These are phyloP conservation scores for Lepus townsendii DNA, from an alignment of 2,797 vertebrate genomes.

Conservation along the genomic window DNA sequence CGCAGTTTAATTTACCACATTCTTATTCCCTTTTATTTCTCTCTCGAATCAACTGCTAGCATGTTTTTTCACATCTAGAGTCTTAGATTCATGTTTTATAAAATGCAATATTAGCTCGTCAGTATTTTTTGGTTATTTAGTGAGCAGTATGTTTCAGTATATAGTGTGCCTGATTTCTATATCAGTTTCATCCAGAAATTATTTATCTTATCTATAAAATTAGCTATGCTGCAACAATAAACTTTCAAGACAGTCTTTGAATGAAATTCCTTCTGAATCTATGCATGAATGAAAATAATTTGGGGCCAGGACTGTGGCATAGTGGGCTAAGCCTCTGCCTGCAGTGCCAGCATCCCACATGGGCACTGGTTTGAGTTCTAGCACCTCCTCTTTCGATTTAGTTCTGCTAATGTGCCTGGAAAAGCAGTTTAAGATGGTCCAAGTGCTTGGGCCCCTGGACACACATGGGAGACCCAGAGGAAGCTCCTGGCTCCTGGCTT, in stretches of 20 bases:
- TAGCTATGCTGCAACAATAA: neutral
- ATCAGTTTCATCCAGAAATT: neutral
- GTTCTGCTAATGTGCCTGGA: too few species aligned
- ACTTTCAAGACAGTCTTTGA: neutral
- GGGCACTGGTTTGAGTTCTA: too few species aligned
- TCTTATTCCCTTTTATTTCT: neutral
- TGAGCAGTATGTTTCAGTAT: neutral
- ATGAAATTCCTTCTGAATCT: neutral
- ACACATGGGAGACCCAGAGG: too few species aligned
- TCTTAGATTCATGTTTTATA: neutral
- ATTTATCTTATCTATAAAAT: neutral
- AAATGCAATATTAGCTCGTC: neutral
- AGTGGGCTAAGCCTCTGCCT: too few species aligned
- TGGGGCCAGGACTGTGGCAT: too few species aligned
- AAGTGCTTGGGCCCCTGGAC: too few species aligned
- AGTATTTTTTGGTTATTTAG: neutral
- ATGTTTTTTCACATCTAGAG: neutral
- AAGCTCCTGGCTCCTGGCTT: too few species aligned
- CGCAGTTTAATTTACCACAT: neutral
- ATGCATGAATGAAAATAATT: neutral
- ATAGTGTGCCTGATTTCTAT: neutral
- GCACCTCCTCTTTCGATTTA: too few species aligned
- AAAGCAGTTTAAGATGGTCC: too few species aligned
- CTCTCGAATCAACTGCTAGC: neutral
- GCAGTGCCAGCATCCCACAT: too few species aligned